phyloP scores from a whole-genome alignment of 37 sponge, comb jelly and placozoan species.

The Cladorhizidae sp. region DNA sequence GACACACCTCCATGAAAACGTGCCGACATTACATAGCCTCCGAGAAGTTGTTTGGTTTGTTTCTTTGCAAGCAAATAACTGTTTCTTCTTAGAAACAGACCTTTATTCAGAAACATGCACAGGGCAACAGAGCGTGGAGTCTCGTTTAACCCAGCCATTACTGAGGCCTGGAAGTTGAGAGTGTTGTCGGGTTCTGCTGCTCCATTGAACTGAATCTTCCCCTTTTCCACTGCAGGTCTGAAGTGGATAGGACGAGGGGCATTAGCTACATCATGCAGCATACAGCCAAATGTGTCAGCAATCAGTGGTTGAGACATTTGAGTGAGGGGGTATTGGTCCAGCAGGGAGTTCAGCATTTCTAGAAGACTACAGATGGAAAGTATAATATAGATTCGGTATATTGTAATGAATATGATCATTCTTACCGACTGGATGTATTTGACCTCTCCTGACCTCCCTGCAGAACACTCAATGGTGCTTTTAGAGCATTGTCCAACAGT shows the following conservation, averaged over 20 bases:
- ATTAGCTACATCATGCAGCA: neutral
- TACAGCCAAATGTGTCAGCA: constrained; percentile 9
- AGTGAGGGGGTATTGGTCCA: constrained; percentile 7
- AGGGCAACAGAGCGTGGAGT: neutral
- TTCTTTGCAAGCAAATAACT: constrained; percentile 6
- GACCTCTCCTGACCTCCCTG: constrained; percentile 19
- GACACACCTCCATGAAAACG: constrained; percentile 7
- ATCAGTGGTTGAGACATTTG: neutral
- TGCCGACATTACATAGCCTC: constrained; percentile 27
- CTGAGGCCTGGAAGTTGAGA: constrained; percentile 12
- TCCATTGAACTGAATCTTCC: neutral
- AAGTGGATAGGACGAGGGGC: neutral
- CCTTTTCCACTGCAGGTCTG: neutral
- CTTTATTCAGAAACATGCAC: constrained; percentile 16
- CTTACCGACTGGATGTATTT: constrained; percentile 43
- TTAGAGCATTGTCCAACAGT: constrained; percentile 37
- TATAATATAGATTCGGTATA: neutral
- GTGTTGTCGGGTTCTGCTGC: neutral
- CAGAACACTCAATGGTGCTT: neutral
- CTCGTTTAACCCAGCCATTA: neutral
- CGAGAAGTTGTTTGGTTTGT: neutral
- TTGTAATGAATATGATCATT: neutral
- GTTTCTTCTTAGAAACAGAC: constrained; percentile 23
- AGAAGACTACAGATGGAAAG: neutral
- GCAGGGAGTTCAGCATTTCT: neutral